Evolutionary conservation across 92 coral and sea anemone species (phyloP), one percentile per base, ranked within the genome.

Genomic region (Palythoa grandis): DNA sequence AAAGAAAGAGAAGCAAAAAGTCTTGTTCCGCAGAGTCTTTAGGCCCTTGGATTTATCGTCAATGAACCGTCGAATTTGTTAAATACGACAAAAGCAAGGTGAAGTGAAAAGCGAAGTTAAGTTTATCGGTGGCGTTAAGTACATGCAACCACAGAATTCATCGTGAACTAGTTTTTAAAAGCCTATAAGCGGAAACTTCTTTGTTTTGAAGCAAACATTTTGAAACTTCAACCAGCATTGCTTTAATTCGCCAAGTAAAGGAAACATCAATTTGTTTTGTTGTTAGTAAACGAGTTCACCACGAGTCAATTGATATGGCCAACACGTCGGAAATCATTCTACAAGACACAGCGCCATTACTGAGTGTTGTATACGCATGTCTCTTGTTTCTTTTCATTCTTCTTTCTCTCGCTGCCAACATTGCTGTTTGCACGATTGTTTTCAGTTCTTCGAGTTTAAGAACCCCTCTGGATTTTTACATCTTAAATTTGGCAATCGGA

Each of bases 401-500:
- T 20, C 60, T 88, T 38, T 91, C 91, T 75, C 73, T 94, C 68
- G 83, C 93, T 2, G 79, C 90, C 25, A 96, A 94, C 88, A 53
- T 95, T 12, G 74, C 79, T 3, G 92, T 94, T 24, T 88, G 91
- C 23, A 88, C 91, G n/a, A 89, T 94, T 4, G 53, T 93, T 74
- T 93, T 87, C 78, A 86, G 92, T 77, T 78, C 77, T 19, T 69
- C 93, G 20, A 89, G 86, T 54, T 74, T 84, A 7, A 52, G 77
- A 52, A 82, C 70, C 60, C 89, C 95, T 2, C 76, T 90, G 50
- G 93, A 95, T 68, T 72, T 89, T 74, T 89, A 88, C 74, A 90
- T 96, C 47, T 83, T 91, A 53, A 88, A 87, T 82, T 77, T 94
- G 66, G 92, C 98, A 9, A 74, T 89, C 58, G 78, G 87, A 23